Conservation (phyloP, 64 coral and sea anemone genomes). For the Stichodactyla helianthus region DNA sequence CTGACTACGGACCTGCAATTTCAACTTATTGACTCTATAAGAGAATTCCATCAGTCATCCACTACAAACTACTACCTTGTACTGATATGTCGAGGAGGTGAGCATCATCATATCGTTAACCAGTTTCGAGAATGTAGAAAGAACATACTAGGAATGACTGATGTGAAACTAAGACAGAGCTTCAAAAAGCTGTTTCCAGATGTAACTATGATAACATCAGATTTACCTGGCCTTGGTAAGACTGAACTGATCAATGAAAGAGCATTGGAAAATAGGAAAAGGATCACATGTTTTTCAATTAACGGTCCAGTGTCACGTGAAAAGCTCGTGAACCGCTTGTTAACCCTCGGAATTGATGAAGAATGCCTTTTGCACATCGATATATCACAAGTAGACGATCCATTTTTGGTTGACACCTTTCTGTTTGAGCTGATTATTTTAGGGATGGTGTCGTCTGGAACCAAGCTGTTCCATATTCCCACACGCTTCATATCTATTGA, state of each 20-base stretch:
- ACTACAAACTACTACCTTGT: constrained; percentile 42
- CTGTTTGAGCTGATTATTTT: constrained; percentile 54
- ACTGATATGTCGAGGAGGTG: constrained; percentile 83
- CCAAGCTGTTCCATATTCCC: constrained; percentile 53
- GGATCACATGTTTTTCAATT: constrained; percentile 58
- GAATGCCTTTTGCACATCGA: constrained; percentile 75
- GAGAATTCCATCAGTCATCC: neutral
- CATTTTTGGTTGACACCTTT: constrained; percentile 47
- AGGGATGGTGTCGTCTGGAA: constrained; percentile 65
- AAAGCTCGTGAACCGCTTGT: constrained; percentile 46
- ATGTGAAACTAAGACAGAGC: constrained; percentile 40
- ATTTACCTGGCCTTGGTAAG: constrained; percentile 84
- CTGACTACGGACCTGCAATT: constrained; percentile 82
- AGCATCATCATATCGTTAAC: constrained; percentile 82
- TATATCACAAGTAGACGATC: constrained; percentile 66
- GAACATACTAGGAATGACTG: constrained; percentile 74
- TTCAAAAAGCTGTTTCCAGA: constrained; percentile 51
- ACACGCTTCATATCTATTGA: constrained; percentile 48
- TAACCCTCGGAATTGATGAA: constrained; percentile 20
- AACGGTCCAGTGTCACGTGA: constrained; percentile 79
- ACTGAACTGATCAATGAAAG: constrained; percentile 65
- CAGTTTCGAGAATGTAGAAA: constrained; percentile 60
- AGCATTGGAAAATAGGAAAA: constrained; percentile 49
- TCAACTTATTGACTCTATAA: constrained; percentile 70
- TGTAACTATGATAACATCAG: constrained; percentile 75